Evolutionary conservation across 2,113 vertebrate genomes (phyloP), one percentile per base, ranked within the genome.

Genomic region (Electrona antarctica): DNA sequence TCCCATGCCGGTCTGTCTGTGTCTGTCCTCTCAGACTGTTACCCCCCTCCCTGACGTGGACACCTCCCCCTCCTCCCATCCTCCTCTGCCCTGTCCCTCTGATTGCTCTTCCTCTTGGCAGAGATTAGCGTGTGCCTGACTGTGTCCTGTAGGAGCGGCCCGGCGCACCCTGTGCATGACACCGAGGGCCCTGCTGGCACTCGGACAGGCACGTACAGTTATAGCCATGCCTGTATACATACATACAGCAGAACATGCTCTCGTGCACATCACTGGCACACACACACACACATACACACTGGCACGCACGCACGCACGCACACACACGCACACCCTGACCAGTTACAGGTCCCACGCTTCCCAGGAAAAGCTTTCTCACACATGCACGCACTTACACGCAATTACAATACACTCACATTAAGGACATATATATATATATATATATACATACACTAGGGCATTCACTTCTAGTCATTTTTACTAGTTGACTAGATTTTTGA

Each of bases 51-150:
- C 82, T 84, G 69, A 67, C 67, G 55, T 77, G 46, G 71, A 72
- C 76, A 41, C 33, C 33, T 41, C 33, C 33, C 33, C 33, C 33
- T 41, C 33, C 33, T 41, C 33, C 33, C 33, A 41, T 83, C 75
- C 71, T 80, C 80, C 85, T 48, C 72, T 41, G 14, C 49, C 67
- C 54, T 47, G 46, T 77, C 74, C 77, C 66, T 79, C 80, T 90
- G 89, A 93, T 93, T 93, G 74, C 89, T 88, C 81, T 92, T 93
- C 90, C 92, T 92, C 86, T 92, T 89, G 85, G 83, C 82, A 85
- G 61, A 84, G 81, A 85, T 74, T 41, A 82, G 64, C 73, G 78
- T 82, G 73, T 60, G 52, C 76, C 73, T n/a, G n/a, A n/a, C n/a
- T 71, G 78, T 78, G 74, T 81, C 74, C 74, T 82, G 78, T 77